Evolutionary conservation across 2,797 vertebrate species (phyloP).

Genomic region (Halcyon smyrnensis): DNA sequence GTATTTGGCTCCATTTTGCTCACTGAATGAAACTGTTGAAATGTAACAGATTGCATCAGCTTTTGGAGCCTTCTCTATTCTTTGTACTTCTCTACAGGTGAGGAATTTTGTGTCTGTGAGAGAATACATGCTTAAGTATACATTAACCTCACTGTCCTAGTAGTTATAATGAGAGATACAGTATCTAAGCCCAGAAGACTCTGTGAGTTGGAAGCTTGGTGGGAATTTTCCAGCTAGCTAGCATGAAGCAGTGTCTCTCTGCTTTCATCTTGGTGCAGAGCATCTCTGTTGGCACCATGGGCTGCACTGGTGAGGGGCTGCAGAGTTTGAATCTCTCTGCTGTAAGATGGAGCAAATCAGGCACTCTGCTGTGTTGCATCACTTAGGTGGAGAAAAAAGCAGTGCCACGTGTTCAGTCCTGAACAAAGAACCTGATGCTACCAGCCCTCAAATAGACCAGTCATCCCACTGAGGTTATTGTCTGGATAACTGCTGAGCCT

Average conservation of each 20-base stretch:
- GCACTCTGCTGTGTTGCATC: background rate
- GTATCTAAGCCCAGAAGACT: background rate
- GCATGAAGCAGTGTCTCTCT: background rate
- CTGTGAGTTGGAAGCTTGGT: background rate
- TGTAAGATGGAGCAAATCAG: background rate
- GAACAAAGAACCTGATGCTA: background rate
- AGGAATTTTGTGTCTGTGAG: background rate
- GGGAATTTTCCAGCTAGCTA: background rate
- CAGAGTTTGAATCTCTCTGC: background rate
- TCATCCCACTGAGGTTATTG: background rate
- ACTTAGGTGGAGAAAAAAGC: background rate
- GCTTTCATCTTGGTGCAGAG: background rate
- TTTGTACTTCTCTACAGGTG: constrained; percentile 10
- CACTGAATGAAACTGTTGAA: constrained; percentile 45
- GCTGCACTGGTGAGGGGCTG: background rate
- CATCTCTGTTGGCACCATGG: background rate
- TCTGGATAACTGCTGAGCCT: background rate
- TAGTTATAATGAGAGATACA: background rate
- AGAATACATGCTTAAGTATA: background rate
- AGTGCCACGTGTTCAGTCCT: background rate
- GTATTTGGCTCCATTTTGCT: constrained; percentile 57
- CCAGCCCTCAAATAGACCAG: background rate
- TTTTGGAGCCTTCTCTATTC: background rate
- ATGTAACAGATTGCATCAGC: constrained; percentile 36
- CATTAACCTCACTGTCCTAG: background rate